A percentile compares a stretch with the other conserved stretches of the same genome.
phyloP scores from a whole-genome alignment of 2,113 vertebrate genomes.

The Corythornis cristatus region DNA sequence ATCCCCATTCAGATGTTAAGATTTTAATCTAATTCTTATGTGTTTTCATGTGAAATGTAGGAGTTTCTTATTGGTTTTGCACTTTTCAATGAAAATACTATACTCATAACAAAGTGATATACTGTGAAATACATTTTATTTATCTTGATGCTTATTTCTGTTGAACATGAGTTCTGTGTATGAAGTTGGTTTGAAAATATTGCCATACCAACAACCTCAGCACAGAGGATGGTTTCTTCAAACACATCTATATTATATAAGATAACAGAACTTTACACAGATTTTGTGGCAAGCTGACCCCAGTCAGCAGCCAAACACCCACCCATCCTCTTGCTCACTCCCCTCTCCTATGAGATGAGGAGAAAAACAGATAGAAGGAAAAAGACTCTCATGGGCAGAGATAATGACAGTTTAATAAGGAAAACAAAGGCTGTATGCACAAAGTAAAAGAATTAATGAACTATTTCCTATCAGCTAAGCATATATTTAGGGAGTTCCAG shows the following conservation, averaged over 20 bases:
- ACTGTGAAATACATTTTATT: background rate
- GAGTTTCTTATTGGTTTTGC: background rate
- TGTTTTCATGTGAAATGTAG: background rate
- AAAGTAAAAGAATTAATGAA: background rate
- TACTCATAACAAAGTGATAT: background rate
- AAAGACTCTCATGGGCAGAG: background rate
- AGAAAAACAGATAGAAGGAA: background rate
- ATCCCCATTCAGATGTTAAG: background rate
- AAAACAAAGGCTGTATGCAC: background rate
- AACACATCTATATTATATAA: background rate
- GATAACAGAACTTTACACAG: background rate
- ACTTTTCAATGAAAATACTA: background rate
- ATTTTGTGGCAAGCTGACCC: background rate
- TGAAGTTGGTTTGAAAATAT: background rate
- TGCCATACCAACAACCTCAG: background rate
- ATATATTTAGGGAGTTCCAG: background rate
- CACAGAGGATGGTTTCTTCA: background rate
- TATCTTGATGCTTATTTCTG: background rate
- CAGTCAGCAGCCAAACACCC: background rate
- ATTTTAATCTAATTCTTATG: background rate
- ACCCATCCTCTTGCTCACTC: fast-evolving
- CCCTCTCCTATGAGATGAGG: background rate
- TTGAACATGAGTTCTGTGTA: background rate
- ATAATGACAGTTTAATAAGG: background rate
- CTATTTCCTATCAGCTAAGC: background rate